These are phyloP conservation scores for Excalfactoria chinensis DNA, from an alignment of 2,113 vertebrate genomes.

Conservation along the genomic window DNA sequence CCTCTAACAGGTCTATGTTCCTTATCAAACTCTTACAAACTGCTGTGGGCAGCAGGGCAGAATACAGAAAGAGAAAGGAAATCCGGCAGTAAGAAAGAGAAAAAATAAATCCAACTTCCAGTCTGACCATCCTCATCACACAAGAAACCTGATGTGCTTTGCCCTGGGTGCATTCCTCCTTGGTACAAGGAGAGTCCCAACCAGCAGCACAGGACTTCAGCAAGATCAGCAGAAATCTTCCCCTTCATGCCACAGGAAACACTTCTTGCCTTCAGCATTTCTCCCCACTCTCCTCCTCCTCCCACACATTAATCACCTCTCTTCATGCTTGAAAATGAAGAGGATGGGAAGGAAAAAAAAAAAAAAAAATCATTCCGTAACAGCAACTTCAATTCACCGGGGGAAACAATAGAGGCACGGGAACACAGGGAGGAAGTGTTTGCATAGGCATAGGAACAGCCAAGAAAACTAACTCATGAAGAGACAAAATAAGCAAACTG, in stretches of 20 bases:
- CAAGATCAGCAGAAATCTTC: not conserved
- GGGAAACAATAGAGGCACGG: slow-evolving; percentile 43
- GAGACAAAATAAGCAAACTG: slow-evolving; percentile 27
- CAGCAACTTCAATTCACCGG: slow-evolving; percentile 3
- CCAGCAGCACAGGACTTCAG: not conserved
- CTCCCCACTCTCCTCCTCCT: not conserved
- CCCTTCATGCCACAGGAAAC: not conserved
- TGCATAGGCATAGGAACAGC: not conserved
- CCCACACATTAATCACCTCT: not conserved
- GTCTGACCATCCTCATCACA: not conserved
- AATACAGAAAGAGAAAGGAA: not conserved
- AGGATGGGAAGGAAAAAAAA: not conserved
- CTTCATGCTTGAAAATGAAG: not conserved
- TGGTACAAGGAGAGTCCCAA: not conserved
- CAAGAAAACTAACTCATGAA: slow-evolving; percentile 44
- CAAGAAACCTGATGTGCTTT: not conserved
- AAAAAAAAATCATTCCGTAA: not conserved
- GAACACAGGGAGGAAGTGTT: slow-evolving; percentile 44
- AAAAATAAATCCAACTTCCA: not conserved
- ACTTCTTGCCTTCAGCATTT: not conserved
- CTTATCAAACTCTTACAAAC: not conserved
- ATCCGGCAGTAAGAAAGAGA: not conserved
- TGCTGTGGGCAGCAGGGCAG: not conserved
- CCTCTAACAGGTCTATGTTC: not conserved
- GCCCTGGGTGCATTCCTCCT: not conserved